Percentiles rank a stretch among this genome's conserved stretches.
Evolutionary conservation across 1,140 invertebrate species (phyloP).

Genomic region (Dendroctonus valens): DNA sequence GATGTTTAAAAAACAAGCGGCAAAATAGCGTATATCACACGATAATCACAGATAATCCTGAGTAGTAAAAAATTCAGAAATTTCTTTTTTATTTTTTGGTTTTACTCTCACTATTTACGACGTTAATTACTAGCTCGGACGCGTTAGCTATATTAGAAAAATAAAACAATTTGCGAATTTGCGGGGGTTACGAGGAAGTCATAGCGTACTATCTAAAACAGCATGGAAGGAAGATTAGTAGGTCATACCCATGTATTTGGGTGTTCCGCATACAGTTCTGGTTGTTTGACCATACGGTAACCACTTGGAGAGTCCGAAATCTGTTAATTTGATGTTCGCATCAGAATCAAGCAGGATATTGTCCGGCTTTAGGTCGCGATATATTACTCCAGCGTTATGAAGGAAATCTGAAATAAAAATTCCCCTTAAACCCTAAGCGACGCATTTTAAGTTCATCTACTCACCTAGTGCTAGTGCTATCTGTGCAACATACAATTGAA

Average conservation of each 20-base stretch:
- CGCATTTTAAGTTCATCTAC: constrained; percentile 9
- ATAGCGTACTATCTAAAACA: constrained; percentile 19
- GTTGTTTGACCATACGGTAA: constrained; percentile 71
- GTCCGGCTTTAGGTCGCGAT: constrained; percentile 88
- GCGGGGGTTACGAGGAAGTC: not conserved
- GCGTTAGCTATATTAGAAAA: not conserved
- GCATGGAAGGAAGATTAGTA: constrained; percentile 20
- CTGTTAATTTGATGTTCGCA: constrained; percentile 79
- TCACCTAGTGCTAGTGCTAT: constrained; percentile 80
- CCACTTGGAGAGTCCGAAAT: constrained; percentile 95
- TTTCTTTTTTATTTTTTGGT: constrained; percentile 23
- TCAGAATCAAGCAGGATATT: constrained; percentile 82
- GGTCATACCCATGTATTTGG: constrained; percentile 83
- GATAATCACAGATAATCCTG: constrained; percentile 39
- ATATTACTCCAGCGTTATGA: constrained; percentile 87
- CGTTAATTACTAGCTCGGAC: not conserved
- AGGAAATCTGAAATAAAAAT: constrained; percentile 72
- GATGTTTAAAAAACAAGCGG: constrained; percentile 26
- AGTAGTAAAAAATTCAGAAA: constrained; percentile 32
- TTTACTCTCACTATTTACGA: constrained; percentile 33
- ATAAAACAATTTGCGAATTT: constrained; percentile 3
- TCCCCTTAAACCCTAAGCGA: not conserved
- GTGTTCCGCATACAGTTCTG: constrained; percentile 85
- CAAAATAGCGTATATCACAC: constrained; percentile 37
- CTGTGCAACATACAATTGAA: constrained; percentile 79